Evolutionary conservation across 2,888 invertebrate genomes (phyloP).

Genomic region (Hyppa rectilinea): DNA sequence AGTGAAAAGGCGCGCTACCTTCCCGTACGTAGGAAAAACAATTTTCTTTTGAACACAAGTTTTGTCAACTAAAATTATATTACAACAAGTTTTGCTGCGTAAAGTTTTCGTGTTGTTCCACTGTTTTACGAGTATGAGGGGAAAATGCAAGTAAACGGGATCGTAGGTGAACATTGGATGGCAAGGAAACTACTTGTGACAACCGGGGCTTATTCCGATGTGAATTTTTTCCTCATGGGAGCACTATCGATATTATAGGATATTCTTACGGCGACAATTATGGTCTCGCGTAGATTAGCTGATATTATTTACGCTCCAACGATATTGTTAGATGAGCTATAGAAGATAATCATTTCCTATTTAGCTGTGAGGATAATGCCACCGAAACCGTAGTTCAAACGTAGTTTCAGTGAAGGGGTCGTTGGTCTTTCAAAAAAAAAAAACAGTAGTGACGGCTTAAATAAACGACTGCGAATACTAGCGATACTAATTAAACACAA

Average conservation of each 20-base stretch:
- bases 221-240: conserved; percentile 32
- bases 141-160: conserved; percentile 42
- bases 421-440: no score
- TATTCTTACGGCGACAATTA: background rate
- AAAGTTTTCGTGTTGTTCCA: conserved; percentile 48
- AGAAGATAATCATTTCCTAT: conserved; percentile 18
- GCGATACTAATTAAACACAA: no score
- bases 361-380: background rate
- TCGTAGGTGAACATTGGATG: conserved; percentile 6
- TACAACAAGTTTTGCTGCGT: conserved; percentile 61
- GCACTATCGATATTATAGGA: conserved; percentile 16
- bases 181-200: conserved; percentile 18
- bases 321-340: conserved; percentile 16
- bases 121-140: conserved; percentile 25
- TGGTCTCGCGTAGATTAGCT: background rate
- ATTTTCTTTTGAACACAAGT: conserved; percentile 68
- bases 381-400: background rate
- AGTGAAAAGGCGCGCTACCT: conserved; percentile 67
- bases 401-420: no score
- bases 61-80: conserved; percentile 69
- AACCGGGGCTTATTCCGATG: conserved; percentile 8
- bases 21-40: conserved; percentile 57
- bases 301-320: conserved; percentile 13
- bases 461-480: no score
- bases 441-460: no score